phyloP scores from a whole-genome alignment of 1,140 invertebrate genomes.

The Macrosteles quadrilineatus region DNA sequence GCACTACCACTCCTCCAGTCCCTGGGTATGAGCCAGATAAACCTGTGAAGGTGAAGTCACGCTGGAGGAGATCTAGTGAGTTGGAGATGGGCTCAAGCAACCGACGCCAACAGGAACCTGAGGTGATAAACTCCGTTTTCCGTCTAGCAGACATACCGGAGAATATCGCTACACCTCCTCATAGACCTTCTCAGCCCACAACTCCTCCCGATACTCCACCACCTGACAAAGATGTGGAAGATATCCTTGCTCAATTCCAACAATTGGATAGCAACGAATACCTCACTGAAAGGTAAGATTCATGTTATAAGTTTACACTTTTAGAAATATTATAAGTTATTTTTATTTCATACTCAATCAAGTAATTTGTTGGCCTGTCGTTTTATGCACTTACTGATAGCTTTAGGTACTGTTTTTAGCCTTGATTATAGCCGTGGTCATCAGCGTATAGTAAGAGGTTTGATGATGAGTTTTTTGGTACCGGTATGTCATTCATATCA shows the following conservation, averaged over 20 bases:
- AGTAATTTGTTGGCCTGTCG: too few relatives aligned
- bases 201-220: constrained; percentile 14
- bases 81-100: constrained; percentile 66
- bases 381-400: too few relatives aligned
- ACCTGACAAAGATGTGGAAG: constrained; percentile 33
- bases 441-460: too few relatives aligned
- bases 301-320: too few relatives aligned
- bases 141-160: not conserved
- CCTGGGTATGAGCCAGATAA: constrained; percentile 55
- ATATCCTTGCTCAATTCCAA: constrained; percentile 22
- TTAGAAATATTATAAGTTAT: too few relatives aligned
- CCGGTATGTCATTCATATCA: too few relatives aligned
- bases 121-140: not conserved
- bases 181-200: constrained; percentile 45
- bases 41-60: constrained; percentile 82
- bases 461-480: too few relatives aligned
- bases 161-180: constrained; percentile 30
- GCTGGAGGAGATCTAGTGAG: constrained; percentile 81
- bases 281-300: constrained; percentile 46
- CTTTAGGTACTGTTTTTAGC: too few relatives aligned
- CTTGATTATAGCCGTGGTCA: too few relatives aligned
- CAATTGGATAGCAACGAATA: constrained; percentile 55
- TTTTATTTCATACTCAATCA: too few relatives aligned
- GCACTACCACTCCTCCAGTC: not conserved
- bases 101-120: constrained; percentile 1